Percentiles rank a stretch among this genome's conserved stretches.
These are phyloP conservation scores for Diadegma fenestrale DNA, from an alignment of 2,888 invertebrate genomes.

Conservation along the genomic window DNA sequence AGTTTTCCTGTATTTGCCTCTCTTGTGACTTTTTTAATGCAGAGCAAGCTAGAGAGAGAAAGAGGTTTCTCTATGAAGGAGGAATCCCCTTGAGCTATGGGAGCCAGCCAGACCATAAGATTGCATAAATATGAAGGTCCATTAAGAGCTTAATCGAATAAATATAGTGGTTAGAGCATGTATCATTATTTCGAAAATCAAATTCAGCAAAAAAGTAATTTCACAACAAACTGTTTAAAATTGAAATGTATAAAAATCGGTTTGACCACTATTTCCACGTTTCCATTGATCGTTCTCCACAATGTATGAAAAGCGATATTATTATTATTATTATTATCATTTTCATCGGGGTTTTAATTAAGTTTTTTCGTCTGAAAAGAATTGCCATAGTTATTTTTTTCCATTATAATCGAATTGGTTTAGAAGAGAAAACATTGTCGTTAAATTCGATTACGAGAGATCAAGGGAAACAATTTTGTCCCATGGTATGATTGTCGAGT, in stretches of 20 bases:
- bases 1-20: background rate
- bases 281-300: background rate
- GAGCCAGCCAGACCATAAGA: conserved; percentile 52
- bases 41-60: conserved; percentile 6
- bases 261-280: background rate
- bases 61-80: conserved; percentile 16
- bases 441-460: conserved; percentile 25
- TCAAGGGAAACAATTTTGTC: conserved; percentile 7
- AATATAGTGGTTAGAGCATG: background rate
- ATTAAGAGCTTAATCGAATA: background rate
- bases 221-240: background rate
- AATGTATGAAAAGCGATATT: background rate
- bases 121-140: conserved; percentile 41
- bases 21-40: background rate
- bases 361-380: background rate
- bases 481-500: conserved; percentile 40
- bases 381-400: background rate
- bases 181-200: background rate
- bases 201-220: background rate
- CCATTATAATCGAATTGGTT: background rate
- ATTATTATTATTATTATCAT: no score
- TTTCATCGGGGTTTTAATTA: background rate
- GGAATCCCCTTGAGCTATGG: conserved; percentile 23
- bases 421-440: background rate
- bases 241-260: background rate